Percentiles rank a stretch among this genome's conserved stretches.
phyloP scores from a whole-genome alignment of 1,140 invertebrate genomes.

The Lineus longissimus region DNA sequence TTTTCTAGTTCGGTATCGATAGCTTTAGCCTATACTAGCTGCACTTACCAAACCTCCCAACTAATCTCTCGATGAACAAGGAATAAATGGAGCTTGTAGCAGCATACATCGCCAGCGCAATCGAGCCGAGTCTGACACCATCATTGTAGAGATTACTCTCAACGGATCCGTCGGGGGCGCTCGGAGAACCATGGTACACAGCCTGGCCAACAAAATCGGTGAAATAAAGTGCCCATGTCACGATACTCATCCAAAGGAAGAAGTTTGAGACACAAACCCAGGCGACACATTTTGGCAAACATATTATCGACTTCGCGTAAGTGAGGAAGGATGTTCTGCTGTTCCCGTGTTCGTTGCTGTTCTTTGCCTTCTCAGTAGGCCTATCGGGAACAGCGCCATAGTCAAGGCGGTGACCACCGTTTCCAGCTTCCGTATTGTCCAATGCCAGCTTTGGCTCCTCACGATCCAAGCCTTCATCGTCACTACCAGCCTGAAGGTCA shows the following conservation, averaged over 20 bases:
- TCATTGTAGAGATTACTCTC: conserved; percentile 67
- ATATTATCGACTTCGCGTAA: conserved; percentile 82
- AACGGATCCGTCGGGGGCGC: conserved; percentile 55
- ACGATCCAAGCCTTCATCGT: conserved; percentile 24
- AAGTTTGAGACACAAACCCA: conserved; percentile 89
- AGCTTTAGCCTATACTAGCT: too few species aligned
- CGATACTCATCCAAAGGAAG: conserved; percentile 96
- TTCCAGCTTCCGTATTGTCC: neutral
- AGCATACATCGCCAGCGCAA: conserved; percentile 95
- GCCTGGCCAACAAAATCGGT: conserved; percentile 95
- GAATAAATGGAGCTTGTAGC: conserved; percentile 91
- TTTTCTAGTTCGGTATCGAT: too few species aligned
- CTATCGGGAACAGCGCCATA: neutral
- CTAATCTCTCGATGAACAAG: conserved; percentile 79
- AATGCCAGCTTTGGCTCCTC: conserved; percentile 21
- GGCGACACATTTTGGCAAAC: conserved; percentile 81
- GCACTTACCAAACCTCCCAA: conserved; percentile 72
- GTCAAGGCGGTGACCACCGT: neutral
- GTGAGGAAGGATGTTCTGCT: conserved; percentile 56
- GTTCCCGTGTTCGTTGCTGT: too few species aligned
- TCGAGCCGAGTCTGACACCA: conserved; percentile 90
- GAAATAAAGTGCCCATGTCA: conserved; percentile 94
- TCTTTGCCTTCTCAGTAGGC: too few species aligned
- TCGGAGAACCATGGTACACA: conserved; percentile 85
- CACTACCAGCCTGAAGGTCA: conserved; percentile 33